Evolutionary conservation across 2,797 vertebrate species (phyloP), one percentile per base, ranked within the genome.

Genomic region (Karalla daura): DNA sequence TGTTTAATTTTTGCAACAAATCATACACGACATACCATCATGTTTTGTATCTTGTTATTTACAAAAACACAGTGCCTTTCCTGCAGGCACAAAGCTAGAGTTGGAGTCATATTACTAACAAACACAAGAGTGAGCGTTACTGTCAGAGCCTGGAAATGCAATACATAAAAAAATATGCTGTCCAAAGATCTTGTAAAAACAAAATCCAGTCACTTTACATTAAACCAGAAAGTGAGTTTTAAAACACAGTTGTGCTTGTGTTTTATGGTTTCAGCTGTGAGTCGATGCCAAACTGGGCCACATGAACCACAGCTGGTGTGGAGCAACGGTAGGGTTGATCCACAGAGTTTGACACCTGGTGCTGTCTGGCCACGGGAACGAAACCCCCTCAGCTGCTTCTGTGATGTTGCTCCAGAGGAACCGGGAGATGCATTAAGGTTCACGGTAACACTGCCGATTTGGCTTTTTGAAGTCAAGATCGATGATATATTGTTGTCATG

Each of bases 181-280:
- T 46, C 7, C 0, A 11, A 39, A n/a, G 11, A 70, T 47, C 15
- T 23, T 3, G 5, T 3, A 32, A 51, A 44, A 53, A 41, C 24
- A 70, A 28, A 50, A 46, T 23, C 27, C 2, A n/a, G 10, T 14
- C 41, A 27, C 28, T 67, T 71, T 59, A 56, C 41, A 43, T 51
- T 28, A 11, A 14, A 35, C 30, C 27, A 49, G 68, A 24, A 77
- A 74, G 28, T 63, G 21, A 25, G 41, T 43, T 66, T 70, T 30
- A 64, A 77, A 73, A 60, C 71, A n/a, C 68, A 50, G 36, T 66
- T 76, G 23, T 67, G 39, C 25, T 67, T 28, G 37, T 79, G n/a
- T 81, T 86, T 79, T 74, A 88, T 53, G 43, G 45, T 70, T 77
- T 86, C 76, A 84, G 80, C 82, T 87, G 87, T 82, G 72, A 43